Evolutionary conservation across 1,140 invertebrate species (phyloP).

Genomic region (Cotesia vestalis): DNA sequence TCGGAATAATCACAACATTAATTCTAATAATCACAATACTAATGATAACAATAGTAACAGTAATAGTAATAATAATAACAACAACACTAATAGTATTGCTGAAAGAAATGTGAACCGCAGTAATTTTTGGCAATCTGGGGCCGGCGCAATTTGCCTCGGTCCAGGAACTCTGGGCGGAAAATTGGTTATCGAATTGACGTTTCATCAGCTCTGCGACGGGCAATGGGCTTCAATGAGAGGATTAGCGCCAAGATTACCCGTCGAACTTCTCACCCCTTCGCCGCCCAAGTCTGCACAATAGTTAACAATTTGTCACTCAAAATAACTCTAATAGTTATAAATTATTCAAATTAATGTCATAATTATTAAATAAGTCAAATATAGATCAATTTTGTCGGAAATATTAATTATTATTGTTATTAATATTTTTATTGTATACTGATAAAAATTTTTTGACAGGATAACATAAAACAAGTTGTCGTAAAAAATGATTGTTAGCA

Average conservation of each 20-base stretch:
- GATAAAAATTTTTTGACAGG: too few species aligned
- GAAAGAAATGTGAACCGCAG: not conserved
- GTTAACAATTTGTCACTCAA: not conserved
- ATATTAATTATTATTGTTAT: too few species aligned
- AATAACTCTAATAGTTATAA: not conserved
- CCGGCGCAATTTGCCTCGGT: constrained; percentile 75
- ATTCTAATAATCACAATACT: too few species aligned
- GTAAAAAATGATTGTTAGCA: too few species aligned
- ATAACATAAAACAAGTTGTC: too few species aligned
- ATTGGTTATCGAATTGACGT: constrained; percentile 75
- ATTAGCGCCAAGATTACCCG: constrained; percentile 73
- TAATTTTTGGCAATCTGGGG: constrained; percentile 70
- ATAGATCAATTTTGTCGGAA: not conserved
- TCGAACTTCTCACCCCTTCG: constrained; percentile 45
- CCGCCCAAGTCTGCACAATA: not conserved
- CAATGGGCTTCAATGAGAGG: constrained; percentile 87
- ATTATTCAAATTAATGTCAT: not conserved
- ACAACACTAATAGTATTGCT: constrained; percentile 1
- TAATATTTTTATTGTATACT: too few species aligned
- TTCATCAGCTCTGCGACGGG: constrained; percentile 81
- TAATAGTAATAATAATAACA: not conserved
- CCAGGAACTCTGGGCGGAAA: constrained; percentile 78
- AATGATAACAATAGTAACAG: not conserved
- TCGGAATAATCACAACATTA: constrained; percentile 17
- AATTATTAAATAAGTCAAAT: too few species aligned